Evolutionary conservation across 2,797 vertebrate genomes (phyloP).

Genomic region (Astyanax mexicanus): DNA sequence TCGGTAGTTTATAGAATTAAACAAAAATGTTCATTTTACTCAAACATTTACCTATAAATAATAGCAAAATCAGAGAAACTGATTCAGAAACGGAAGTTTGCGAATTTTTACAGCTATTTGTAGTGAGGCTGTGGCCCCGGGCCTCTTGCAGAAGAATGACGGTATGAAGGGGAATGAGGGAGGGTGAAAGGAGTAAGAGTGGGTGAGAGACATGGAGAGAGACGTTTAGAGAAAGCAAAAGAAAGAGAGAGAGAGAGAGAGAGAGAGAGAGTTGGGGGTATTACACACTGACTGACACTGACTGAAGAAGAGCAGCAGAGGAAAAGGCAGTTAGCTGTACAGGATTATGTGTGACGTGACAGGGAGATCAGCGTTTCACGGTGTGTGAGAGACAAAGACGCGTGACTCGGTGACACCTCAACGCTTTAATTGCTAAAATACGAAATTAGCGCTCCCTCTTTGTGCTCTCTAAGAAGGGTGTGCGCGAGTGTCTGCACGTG

Average conservation of each 20-base stretch:
- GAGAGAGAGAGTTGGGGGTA: conserved; percentile 50
- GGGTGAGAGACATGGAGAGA: conserved; percentile 58
- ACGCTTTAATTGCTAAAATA: conserved; percentile 76
- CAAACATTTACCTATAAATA: too few relatives aligned
- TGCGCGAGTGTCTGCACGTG: conserved; percentile 26
- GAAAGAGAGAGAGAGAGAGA: conserved; percentile 43
- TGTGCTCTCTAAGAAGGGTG: conserved; percentile 58
- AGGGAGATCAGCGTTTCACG: conserved; percentile 64
- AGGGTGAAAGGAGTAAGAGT: conserved; percentile 53
- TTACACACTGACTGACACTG: conserved; percentile 54
- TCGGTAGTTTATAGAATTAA: too few relatives aligned
- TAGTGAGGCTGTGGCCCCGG: conserved; percentile 7
- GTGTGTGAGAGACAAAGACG: conserved; percentile 67
- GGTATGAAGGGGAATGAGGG: conserved; percentile 66
- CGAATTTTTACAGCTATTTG: neutral
- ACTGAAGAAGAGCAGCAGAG: conserved; percentile 68
- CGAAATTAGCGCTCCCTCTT: conserved; percentile 73
- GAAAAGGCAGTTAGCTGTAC: conserved; percentile 73
- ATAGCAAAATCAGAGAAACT: too few relatives aligned
- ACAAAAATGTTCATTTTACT: too few relatives aligned
- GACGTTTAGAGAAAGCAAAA: too few relatives aligned
- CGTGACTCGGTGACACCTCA: conserved; percentile 69
- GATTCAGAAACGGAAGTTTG: too few relatives aligned
- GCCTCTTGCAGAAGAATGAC: conserved; percentile 61
- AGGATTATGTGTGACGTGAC: conserved; percentile 71